Percentiles rank a stretch among this genome's conserved stretches.
Evolutionary conservation across 2,888 invertebrate species (phyloP).

Genomic region (Yponomeuta cagnagella): DNA sequence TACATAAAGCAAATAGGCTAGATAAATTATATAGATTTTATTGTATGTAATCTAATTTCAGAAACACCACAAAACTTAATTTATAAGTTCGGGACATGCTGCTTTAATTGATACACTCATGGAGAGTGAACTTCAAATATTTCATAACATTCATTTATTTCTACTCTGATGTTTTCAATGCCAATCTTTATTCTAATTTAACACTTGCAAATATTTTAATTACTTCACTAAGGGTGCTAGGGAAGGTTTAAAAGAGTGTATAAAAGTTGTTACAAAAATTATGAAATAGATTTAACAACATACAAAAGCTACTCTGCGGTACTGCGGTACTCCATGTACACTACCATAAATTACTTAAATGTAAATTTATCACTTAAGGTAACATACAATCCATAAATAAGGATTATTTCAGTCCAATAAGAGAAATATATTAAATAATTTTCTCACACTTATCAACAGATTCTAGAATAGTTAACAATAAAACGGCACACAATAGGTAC

Average conservation of each 20-base stretch:
- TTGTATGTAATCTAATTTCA: neutral
- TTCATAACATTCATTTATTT: no score
- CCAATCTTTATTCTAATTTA: neutral
- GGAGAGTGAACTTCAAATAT: neutral
- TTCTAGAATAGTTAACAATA: neutral
- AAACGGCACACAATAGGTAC: neutral
- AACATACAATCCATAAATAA: constrained; percentile 51
- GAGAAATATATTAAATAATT: constrained; percentile 27
- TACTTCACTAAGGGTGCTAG: constrained; percentile 59
- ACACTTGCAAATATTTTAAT: constrained; percentile 13
- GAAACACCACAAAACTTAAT: neutral
- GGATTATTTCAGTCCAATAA: constrained; percentile 47
- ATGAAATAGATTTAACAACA: constrained; percentile 70
- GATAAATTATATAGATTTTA: neutral
- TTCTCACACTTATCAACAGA: neutral
- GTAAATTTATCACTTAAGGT: constrained; percentile 59
- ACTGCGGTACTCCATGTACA: constrained; percentile 32
- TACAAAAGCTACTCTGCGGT: constrained; percentile 71
- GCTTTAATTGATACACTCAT: neutral
- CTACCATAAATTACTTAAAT: constrained; percentile 60
- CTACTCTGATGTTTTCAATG: neutral
- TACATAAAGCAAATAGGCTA: neutral
- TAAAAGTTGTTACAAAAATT: constrained; percentile 72
- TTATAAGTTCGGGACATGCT: neutral
- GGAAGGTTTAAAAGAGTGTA: constrained; percentile 75